Percentiles rank a stretch among this genome's conserved stretches.
These are phyloP conservation scores for Macroglossus sobrinus DNA, from an alignment of 2,113 vertebrate species.

Conservation along the genomic window DNA sequence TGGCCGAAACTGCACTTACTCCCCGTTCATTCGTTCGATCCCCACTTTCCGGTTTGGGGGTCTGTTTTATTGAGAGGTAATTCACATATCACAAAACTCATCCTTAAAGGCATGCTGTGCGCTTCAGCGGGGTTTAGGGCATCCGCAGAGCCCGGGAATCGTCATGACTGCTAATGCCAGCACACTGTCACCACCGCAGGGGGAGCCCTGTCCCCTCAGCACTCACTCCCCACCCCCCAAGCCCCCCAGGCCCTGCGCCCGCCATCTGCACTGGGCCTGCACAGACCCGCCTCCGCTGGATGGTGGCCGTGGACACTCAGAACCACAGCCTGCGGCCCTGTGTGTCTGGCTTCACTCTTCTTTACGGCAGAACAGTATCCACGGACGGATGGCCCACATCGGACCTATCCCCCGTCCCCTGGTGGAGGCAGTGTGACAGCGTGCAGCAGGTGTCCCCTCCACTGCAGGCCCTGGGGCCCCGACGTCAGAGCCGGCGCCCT, in stretches of 20 bases:
- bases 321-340: fast-evolving
- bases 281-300: fast-evolving
- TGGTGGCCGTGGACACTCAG: fast-evolving
- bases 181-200: background rate
- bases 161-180: background rate
- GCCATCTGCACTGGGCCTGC: fast-evolving
- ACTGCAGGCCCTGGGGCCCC: no score
- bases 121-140: fast-evolving
- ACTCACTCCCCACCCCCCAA: background rate
- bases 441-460: background rate
- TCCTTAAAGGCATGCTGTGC: fast-evolving
- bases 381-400: fast-evolving
- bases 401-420: background rate
- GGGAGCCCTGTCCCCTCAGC: background rate
- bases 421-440: no score
- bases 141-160: fast-evolving
- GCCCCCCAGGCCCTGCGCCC: background rate
- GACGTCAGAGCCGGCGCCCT: no score
- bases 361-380: fast-evolving
- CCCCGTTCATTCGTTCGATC: no score
- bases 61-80: background rate
- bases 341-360: background rate
- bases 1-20: background rate
- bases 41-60: background rate
- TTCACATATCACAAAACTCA: background rate